Base-by-base conservation (phyloP, 2,797 vertebrate species). In the Enteromius paludinosus region DNA sequence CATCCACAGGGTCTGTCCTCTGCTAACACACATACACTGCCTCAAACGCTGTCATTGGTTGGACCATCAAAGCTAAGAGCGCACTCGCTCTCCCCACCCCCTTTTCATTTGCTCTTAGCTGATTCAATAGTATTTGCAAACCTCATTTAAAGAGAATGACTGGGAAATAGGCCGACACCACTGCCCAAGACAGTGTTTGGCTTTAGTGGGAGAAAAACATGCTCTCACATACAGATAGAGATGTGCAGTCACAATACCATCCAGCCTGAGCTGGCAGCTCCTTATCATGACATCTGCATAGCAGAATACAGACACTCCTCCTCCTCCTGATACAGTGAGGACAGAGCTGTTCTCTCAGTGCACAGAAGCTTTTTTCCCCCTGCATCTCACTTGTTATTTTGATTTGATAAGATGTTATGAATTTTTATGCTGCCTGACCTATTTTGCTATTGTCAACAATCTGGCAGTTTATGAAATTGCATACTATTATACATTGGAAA, bases 21-120 rank as follows among this genome's bases (percentile, higher is more conserved):
- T 81, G 52, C 78, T 78, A 74, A 78, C 71, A 85, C 81, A 52
- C 78, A 76, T 47, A 52, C 82, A 84, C 61, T 41, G 30, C 62
- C 62, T 81, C 66, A 80, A 62, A 87, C 69, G 45, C 83, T 76
- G 90, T 90, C 90, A 91, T 78, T 85, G 90, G 88, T 82, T 88
- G 89, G 89, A 90, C 65, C 80, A 80, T 77, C 81, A 84, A 85
- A 83, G 45, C 74, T 62, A 41, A 35, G 59, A 73, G 47, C 12
- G 23, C 54, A 73, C 52, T 35, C 23, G 38, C 69, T 79, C 54
- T 88, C 87, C 85, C 84, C 65, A 30, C 71, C 62, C 75, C 43
- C 71, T 79, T 70, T 81, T 87, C 81, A 77, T 83, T 71, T 85
- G 81, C 77, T 80, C 66, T 84, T 81, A 85, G 84, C 49, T 1